Evolutionary conservation across 2,113 vertebrate genomes (phyloP), one percentile per base, ranked within the genome.

Genomic region (Pseudorhombus dupliciocellatus): DNA sequence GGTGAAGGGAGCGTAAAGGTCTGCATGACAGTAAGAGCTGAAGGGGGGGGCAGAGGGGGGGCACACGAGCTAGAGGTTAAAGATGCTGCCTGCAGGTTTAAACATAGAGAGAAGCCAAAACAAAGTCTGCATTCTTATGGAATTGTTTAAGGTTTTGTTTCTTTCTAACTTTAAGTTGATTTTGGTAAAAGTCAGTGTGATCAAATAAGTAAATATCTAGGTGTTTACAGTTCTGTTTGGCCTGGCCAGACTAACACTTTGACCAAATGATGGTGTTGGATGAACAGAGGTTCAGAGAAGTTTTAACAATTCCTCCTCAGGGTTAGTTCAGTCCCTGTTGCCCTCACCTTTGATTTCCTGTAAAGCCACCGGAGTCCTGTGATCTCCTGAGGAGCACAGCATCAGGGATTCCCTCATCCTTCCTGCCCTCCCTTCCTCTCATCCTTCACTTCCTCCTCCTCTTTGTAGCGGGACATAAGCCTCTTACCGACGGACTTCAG

Each of bases 381-480:
- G 76, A 80, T 60, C 74, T 83, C 79, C 84, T 56, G 77, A 86
- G 60, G 66, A 69, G 82, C 60, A 24, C 34, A 75, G 70, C 77
- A 75, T 79, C 61, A 26, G 66, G 73, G 80, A 82, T 73, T 54
- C 81, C 54, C 75, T 77, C 74, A 58, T 87, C 71, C 79, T 81
- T 84, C 84, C 81, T 83, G 70, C 48, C 73, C 51, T 72, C 68
- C 70, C 69, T 55, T 21, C 60, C 61, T 62, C 57, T 77, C 65
- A 81, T 81, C 79, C 84, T 88, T 86, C 60, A 85, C 84, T 89
- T 86, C 80, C 74, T 76, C 64, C 52, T 71, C 63, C 52, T 83
- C 59, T 37, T 84, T 57, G 66, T 69, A 71, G 84, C 73, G 85
- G 82, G 66, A 81, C 84, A 65, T 91, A 90, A 93, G 90, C 92